Percentiles rank a stretch among this genome's conserved stretches.
These are phyloP conservation scores for Pardalotus punctatus DNA, from an alignment of 2,113 vertebrate species.

Conservation along the genomic window DNA sequence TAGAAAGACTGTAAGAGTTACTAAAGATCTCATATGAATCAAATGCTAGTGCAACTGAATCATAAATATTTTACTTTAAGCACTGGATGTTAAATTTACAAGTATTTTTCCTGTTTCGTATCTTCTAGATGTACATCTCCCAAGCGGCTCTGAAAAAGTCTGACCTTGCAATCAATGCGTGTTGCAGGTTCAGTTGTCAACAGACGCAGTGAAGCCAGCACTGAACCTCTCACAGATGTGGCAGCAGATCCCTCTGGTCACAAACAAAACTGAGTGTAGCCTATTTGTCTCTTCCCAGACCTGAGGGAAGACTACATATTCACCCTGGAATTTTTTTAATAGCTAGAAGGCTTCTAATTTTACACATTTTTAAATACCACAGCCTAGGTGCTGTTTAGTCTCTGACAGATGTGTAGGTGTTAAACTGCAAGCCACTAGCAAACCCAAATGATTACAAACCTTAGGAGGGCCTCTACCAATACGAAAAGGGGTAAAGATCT, in stretches of 20 bases:
- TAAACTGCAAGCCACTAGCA: neutral
- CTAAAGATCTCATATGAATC: neutral
- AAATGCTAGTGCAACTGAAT: neutral
- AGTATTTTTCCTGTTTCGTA: neutral
- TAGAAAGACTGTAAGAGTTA: neutral
- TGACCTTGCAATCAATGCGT: rapidly evolving
- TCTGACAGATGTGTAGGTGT: neutral
- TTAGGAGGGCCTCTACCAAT: neutral
- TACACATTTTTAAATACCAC: neutral
- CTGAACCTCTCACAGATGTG: neutral
- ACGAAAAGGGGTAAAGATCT: neutral
- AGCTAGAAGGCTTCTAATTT: neutral
- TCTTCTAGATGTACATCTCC: neutral
- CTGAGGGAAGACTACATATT: neutral
- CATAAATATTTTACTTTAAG: neutral
- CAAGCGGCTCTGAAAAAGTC: neutral
- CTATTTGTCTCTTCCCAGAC: neutral
- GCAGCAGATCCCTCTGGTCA: neutral
- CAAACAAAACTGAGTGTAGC: neutral
- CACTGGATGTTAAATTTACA: neutral
- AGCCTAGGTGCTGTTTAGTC: neutral
- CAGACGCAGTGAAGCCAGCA: rapidly evolving
- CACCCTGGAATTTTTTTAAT: neutral
- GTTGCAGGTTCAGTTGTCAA: neutral
- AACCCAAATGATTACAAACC: neutral